Conservation (phyloP, 2,113 vertebrate genomes). For the Bombycilla garrulus region DNA sequence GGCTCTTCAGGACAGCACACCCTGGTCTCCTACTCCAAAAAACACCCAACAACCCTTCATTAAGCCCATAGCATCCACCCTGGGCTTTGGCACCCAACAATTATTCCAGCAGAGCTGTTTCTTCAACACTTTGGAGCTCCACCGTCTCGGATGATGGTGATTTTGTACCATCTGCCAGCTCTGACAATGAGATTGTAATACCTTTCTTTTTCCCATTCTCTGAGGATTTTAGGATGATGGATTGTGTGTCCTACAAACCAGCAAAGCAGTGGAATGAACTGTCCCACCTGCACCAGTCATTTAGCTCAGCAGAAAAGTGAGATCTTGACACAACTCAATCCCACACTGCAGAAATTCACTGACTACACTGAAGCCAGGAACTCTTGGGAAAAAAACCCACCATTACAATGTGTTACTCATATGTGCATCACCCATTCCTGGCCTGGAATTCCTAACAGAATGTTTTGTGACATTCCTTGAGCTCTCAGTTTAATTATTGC, state of each 20-base stretch:
- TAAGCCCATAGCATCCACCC: neutral
- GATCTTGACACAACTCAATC: neutral
- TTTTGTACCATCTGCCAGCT: neutral
- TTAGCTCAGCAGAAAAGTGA: neutral
- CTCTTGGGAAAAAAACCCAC: neutral
- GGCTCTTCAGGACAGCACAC: neutral
- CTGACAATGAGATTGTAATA: neutral
- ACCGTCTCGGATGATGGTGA: neutral
- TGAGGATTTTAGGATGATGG: neutral
- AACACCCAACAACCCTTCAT: neutral
- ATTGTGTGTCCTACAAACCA: neutral
- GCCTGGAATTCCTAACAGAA: neutral
- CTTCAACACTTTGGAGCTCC: neutral
- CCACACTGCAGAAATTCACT: neutral
- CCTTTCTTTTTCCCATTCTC: neutral
- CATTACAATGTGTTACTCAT: neutral
- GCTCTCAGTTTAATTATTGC: neutral
- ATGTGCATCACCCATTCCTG: neutral
- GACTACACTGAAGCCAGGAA: neutral
- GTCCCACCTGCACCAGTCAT: neutral
- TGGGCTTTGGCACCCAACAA: neutral
- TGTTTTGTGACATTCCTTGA: neutral
- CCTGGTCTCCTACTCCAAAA: neutral
- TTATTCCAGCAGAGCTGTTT: neutral
- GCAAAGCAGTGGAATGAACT: neutral